These are phyloP conservation scores for Mastomys natalensis DNA, from an alignment of 2,113 vertebrate genomes.

Conservation along the genomic window DNA sequence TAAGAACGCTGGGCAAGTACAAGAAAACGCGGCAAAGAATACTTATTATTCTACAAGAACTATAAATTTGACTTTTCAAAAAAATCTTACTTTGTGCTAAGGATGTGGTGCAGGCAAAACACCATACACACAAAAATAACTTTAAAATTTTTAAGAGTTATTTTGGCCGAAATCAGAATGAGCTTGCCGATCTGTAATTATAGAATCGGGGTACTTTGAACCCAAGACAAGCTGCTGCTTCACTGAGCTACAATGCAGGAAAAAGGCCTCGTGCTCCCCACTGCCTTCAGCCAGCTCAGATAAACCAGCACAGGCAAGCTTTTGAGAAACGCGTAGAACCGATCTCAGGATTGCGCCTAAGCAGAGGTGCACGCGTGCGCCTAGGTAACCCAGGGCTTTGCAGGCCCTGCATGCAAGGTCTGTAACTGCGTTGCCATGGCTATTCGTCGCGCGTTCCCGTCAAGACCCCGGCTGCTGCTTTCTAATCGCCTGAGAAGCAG, in stretches of 20 bases:
- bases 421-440: slow-evolving; percentile 42
- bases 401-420: neutral
- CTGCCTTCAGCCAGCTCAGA: slow-evolving; percentile 21
- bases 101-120: neutral
- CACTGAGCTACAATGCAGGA: slow-evolving; percentile 24
- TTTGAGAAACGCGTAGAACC: slow-evolving; percentile 6
- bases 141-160: neutral
- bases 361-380: neutral
- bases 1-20: neutral
- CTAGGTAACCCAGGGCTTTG: neutral
- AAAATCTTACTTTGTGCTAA: neutral
- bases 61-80: neutral
- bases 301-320: neutral
- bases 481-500: slow-evolving; percentile 50
- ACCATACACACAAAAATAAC: neutral
- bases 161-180: slow-evolving; percentile 67
- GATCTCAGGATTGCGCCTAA: slow-evolving; percentile 11
- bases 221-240: too few relatives aligned
- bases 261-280: slow-evolving; percentile 50
- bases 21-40: neutral
- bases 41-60: neutral
- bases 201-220: slow-evolving; percentile 60
- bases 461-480: neutral
- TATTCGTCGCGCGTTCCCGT: slow-evolving; percentile 49
- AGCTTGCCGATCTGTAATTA: slow-evolving; percentile 71